Evolutionary conservation across 1,140 invertebrate species (phyloP).

Genomic region (Metopolophium dirhodum): DNA sequence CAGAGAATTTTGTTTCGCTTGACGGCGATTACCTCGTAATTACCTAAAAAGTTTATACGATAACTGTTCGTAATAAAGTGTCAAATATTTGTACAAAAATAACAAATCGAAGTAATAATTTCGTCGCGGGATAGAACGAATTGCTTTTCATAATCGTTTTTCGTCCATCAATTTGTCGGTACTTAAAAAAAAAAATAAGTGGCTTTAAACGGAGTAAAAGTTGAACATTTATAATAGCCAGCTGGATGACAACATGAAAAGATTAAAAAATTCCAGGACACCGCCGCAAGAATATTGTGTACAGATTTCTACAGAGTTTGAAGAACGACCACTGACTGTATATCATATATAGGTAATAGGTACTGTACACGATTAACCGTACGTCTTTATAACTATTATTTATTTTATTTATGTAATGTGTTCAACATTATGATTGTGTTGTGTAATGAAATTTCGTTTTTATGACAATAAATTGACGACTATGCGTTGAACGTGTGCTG

Average conservation of each 20-base stretch:
- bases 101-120: background rate
- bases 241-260: background rate
- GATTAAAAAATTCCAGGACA: background rate
- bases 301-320: background rate
- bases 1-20: background rate
- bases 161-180: background rate
- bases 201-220: background rate
- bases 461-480: background rate
- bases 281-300: background rate
- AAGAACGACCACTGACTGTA: background rate
- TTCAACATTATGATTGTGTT: background rate
- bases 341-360: background rate
- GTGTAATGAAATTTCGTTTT: background rate
- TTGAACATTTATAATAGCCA: background rate
- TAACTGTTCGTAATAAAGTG: background rate
- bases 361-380: background rate
- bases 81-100: background rate
- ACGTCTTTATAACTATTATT: background rate
- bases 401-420: slow-evolving; percentile 7
- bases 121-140: background rate
- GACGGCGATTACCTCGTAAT: background rate
- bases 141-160: background rate
- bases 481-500: background rate
- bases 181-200: background rate
- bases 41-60: too few relatives aligned